A percentile compares a stretch with the other conserved stretches of the same genome.
phyloP scores from a whole-genome alignment of 2,888 invertebrate genomes.

The Heteromyza rotundicornis region DNA sequence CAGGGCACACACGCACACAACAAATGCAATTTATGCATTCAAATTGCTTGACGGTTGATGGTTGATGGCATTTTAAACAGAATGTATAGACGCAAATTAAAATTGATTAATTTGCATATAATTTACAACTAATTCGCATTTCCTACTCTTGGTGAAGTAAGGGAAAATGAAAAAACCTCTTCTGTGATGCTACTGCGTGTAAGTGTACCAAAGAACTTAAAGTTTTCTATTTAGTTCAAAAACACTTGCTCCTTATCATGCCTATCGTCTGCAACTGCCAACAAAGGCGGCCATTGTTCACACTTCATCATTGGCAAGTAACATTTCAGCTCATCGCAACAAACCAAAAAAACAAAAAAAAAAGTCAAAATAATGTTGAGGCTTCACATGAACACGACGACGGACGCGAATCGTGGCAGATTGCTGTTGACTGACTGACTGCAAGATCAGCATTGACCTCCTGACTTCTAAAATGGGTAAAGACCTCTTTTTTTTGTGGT shows the following conservation, averaged over 20 bases:
- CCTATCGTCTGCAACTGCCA: background rate
- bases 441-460: slow-evolving; percentile 52
- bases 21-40: too few species aligned
- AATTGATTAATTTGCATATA: background rate
- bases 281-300: slow-evolving; percentile 30
- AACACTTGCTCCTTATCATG: too few species aligned
- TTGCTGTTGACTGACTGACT: slow-evolving; percentile 9
- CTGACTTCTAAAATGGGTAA: slow-evolving; percentile 57
- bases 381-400: too few species aligned
- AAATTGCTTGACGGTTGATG: too few species aligned
- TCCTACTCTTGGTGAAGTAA: slow-evolving; percentile 49
- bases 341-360: too few species aligned
- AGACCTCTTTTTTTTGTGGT: slow-evolving; percentile 44
- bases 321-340: slow-evolving; percentile 32
- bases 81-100: background rate
- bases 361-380: too few species aligned
- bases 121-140: slow-evolving; percentile 24
- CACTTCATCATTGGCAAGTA: slow-evolving; percentile 20
- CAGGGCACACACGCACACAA: too few species aligned
- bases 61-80: background rate
- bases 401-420: too few species aligned
- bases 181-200: too few species aligned
- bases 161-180: background rate
- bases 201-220: too few species aligned
- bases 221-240: too few species aligned